A percentile compares a stretch with the other conserved stretches of the same genome.
Conservation (phyloP, 1,140 invertebrate genomes). For the Euglossa dilemma region DNA sequence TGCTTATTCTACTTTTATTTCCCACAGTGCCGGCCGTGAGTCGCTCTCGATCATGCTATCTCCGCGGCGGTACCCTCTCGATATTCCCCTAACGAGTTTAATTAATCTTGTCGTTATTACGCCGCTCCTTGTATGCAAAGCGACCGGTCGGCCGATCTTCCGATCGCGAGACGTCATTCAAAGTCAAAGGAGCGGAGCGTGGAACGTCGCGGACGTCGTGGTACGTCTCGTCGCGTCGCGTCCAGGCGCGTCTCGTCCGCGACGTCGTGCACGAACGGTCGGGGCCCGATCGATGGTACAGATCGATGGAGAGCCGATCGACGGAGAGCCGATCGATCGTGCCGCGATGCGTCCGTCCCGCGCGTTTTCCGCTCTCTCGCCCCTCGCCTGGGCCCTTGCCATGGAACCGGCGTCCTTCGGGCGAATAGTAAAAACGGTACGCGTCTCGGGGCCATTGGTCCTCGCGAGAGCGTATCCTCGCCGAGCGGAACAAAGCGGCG, state of each 20-base stretch:
- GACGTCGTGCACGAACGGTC: conserved; percentile 21
- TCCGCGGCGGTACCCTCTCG: neutral
- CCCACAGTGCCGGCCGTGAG: no score
- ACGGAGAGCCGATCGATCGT: conserved; percentile 31
- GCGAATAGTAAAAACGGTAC: conserved; percentile 56
- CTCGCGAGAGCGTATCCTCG: neutral
- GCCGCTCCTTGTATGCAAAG: conserved; percentile 53
- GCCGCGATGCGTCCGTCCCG: conserved; percentile 20
- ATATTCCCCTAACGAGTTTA: conserved; percentile 57
- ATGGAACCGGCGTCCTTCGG: neutral
- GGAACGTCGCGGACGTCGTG: neutral
- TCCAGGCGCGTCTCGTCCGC: neutral
- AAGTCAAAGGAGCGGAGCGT: conserved; percentile 15
- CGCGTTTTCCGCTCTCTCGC: neutral
- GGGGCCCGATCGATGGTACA: neutral
- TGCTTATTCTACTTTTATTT: conserved; percentile 26
- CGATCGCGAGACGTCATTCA: conserved; percentile 50
- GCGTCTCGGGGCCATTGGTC: conserved; percentile 30
- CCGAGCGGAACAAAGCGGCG: conserved; percentile 31
- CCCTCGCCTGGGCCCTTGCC: neutral
- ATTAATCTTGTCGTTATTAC: conserved; percentile 60
- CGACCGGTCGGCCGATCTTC: conserved; percentile 20
- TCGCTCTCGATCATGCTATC: conserved; percentile 36
- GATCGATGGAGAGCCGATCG: neutral
- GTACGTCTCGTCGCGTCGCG: neutral